phyloP scores from a whole-genome alignment of 2,113 vertebrate genomes.

The Callaeas wilsoni region DNA sequence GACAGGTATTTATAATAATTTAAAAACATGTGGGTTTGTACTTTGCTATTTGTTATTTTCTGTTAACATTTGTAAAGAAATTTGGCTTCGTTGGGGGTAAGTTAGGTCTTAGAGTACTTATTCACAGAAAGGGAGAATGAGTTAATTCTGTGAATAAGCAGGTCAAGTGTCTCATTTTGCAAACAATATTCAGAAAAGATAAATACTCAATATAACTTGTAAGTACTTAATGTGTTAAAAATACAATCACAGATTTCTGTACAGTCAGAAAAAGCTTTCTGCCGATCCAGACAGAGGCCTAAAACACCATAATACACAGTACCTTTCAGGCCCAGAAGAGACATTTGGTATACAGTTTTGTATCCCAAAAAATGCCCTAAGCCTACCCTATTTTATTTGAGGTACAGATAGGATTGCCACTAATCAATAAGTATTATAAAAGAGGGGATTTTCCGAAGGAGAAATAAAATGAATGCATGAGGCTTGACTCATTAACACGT shows the following conservation, averaged over 20 bases:
- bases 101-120: neutral
- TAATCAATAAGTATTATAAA: neutral
- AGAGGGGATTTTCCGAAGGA: neutral
- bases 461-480: neutral
- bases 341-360: neutral
- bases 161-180: neutral
- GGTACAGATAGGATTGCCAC: neutral
- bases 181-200: neutral
- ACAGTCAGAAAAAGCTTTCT: neutral
- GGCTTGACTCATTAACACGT: neutral
- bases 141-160: neutral
- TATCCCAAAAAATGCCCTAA: neutral
- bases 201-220: neutral
- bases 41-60: neutral
- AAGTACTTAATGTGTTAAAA: neutral
- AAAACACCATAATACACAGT: neutral
- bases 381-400: neutral
- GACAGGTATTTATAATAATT: slow-evolving; percentile 74
- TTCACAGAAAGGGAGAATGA: neutral
- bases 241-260: neutral
- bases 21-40: neutral
- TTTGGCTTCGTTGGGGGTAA: neutral
- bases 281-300: neutral
- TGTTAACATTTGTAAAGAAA: neutral
- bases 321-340: neutral